Conservation (phyloP, 1,140 invertebrate genomes). For the Telenomus remus region DNA sequence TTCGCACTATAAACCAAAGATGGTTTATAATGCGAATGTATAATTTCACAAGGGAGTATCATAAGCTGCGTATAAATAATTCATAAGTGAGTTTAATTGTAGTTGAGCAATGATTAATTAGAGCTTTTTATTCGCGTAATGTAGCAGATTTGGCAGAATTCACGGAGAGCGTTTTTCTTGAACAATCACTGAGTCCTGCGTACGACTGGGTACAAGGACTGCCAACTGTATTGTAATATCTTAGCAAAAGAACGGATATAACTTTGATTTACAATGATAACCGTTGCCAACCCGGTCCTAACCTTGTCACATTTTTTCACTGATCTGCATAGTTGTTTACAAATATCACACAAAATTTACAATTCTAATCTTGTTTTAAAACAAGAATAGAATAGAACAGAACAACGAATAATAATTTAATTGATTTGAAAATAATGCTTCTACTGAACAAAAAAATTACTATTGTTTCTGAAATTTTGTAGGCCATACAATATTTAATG, state of each 20-base stretch:
- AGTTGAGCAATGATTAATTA: slow-evolving; percentile 34
- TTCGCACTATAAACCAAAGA: too few relatives aligned
- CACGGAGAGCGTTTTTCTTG: slow-evolving; percentile 31
- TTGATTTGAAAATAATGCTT: too few relatives aligned
- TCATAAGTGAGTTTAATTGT: too few relatives aligned
- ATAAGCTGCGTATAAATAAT: too few relatives aligned
- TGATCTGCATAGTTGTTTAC: slow-evolving; percentile 36
- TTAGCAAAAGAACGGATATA: slow-evolving; percentile 41
- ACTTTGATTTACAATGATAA: slow-evolving; percentile 33
- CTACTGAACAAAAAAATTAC: too few relatives aligned
- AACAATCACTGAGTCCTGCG: slow-evolving; percentile 41
- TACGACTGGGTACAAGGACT: slow-evolving; percentile 42
- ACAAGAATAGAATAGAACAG: too few relatives aligned
- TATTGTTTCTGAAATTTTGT: too few relatives aligned
- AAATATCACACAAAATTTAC: slow-evolving; percentile 21
- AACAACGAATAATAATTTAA: too few relatives aligned
- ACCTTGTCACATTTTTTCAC: not conserved
- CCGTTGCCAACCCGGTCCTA: slow-evolving; percentile 22
- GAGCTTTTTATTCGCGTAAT: slow-evolving; percentile 37
- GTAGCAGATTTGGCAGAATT: slow-evolving; percentile 41
- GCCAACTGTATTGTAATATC: slow-evolving; percentile 49
- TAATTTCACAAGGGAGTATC: too few relatives aligned
- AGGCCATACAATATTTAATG: too few relatives aligned
- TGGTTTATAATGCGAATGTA: too few relatives aligned
- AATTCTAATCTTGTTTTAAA: too few relatives aligned